phyloP scores from a whole-genome alignment of 2,888 invertebrate species.

The Crematogaster levior region DNA sequence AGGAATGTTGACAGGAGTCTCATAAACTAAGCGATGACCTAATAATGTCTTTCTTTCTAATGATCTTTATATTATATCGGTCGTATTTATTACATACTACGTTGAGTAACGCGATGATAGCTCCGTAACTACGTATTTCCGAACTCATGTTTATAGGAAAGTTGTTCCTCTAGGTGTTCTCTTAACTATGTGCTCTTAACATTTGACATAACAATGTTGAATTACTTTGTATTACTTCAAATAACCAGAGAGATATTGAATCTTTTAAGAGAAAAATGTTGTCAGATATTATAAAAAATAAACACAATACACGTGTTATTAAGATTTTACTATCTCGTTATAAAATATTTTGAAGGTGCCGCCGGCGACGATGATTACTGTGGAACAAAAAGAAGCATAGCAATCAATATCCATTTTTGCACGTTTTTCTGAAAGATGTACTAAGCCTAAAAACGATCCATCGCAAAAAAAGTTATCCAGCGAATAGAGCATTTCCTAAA shows the following conservation, averaged over 20 bases:
- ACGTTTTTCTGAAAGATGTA: constrained; percentile 13
- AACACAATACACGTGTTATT: not conserved
- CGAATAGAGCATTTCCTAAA: constrained; percentile 1
- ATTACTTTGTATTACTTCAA: not conserved
- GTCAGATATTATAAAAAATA: not conserved
- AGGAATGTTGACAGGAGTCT: no score
- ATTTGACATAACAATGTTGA: no score
- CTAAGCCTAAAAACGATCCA: constrained; percentile 52
- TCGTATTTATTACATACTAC: no score
- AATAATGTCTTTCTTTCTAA: no score
- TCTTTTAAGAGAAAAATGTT: not conserved
- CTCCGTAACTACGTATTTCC: no score
- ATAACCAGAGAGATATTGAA: not conserved
- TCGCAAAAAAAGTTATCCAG: constrained; percentile 62
- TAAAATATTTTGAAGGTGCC: constrained; percentile 6
- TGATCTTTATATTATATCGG: no score
- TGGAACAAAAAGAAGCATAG: not conserved
- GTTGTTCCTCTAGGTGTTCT: no score
- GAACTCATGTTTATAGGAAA: no score
- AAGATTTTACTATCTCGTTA: not conserved
- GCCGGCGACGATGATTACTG: no score
- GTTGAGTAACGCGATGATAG: no score
- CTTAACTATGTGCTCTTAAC: no score
- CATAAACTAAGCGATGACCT: no score
- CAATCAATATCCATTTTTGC: constrained; percentile 38